Evolutionary conservation across 2,797 vertebrate genomes (phyloP).

Genomic region (Lepilemur septentrionalis): DNA sequence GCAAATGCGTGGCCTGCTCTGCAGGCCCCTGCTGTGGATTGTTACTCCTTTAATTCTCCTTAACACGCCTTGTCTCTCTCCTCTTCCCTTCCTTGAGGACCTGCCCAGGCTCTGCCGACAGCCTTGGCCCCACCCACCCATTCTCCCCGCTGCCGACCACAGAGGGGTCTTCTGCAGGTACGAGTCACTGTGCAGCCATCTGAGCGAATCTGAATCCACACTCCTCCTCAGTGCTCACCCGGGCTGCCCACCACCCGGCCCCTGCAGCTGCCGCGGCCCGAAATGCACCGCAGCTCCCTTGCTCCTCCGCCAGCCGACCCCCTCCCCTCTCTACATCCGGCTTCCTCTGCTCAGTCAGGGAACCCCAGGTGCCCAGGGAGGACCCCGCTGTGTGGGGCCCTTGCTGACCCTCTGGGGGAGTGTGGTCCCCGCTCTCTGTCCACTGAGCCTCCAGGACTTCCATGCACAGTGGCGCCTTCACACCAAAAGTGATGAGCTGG

Average conservation of each 20-base stretch:
- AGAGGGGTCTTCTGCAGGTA: neutral
- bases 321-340: neutral
- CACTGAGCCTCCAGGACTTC: neutral
- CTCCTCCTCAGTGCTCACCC: neutral
- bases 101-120: neutral
- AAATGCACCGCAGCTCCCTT: no score
- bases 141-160: neutral
- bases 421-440: no score
- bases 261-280: fast-evolving
- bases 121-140: neutral
- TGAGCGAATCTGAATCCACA: no score
- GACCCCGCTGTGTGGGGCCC: neutral
- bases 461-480: neutral
- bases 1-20: no score
- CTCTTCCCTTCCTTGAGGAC: neutral
- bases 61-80: no score
- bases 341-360: no score
- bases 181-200: fast-evolving
- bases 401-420: neutral
- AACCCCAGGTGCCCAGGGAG: neutral
- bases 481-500: fast-evolving
- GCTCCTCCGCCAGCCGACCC: neutral
- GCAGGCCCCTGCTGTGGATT: no score
- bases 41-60: neutral
- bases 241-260: fast-evolving